Conservation (phyloP, 2,888 invertebrate genomes). For the Thysanoteuthis rhombus region DNA sequence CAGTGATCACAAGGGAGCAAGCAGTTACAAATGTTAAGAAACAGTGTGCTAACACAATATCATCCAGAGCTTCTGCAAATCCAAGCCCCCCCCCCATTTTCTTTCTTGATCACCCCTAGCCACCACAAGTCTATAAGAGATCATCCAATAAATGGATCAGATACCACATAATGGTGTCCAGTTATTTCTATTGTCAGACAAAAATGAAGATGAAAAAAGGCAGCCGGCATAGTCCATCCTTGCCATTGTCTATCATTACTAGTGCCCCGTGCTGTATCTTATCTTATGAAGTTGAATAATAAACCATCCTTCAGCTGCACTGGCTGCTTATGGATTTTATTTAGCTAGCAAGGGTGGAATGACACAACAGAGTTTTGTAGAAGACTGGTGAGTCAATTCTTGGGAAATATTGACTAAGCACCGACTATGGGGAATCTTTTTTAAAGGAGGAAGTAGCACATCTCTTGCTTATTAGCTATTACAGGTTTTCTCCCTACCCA, state of each 20-base stretch:
- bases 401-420: not conserved
- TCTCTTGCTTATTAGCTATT: not conserved
- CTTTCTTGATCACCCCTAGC: not conserved
- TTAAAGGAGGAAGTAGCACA: not conserved
- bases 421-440: not conserved
- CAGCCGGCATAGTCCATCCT: not conserved
- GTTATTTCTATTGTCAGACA: not conserved
- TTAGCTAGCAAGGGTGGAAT: not conserved
- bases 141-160: not conserved
- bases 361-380: not conserved
- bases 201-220: not conserved
- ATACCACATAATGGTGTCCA: not conserved
- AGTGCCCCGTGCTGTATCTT: not conserved
- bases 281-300: not conserved
- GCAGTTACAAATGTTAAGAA: no score
- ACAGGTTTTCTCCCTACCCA: not conserved
- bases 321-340: not conserved
- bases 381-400: not conserved
- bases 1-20: no score
- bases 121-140: not conserved
- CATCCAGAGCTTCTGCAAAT: no score
- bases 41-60: no score
- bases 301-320: conserved; percentile 12
- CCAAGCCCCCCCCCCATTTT: no score
- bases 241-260: not conserved